Percentiles rank a stretch among this genome's conserved stretches.
phyloP scores from a whole-genome alignment of 2,797 vertebrate species.

The Morelia viridis region DNA sequence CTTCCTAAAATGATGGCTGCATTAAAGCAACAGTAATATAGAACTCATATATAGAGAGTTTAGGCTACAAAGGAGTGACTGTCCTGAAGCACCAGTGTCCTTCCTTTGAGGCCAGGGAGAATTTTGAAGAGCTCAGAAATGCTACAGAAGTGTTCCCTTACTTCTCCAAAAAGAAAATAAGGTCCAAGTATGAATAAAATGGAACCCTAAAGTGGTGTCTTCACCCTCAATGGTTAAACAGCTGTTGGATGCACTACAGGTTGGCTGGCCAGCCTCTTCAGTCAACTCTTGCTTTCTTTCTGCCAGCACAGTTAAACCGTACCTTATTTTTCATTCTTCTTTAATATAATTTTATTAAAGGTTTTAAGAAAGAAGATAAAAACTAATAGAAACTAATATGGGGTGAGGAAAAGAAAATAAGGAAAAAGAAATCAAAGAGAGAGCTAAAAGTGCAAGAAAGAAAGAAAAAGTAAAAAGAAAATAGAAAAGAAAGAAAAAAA shows the following conservation, averaged over 20 bases:
- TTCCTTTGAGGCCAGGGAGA: neutral
- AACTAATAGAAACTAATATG: neutral
- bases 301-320: neutral
- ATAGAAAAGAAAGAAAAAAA: neutral
- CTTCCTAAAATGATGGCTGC: neutral
- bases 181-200: neutral
- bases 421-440: neutral
- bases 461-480: neutral
- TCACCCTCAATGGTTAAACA: neutral
- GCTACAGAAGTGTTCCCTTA: neutral
- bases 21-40: neutral
- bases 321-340: neutral
- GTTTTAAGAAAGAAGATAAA: neutral
- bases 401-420: neutral
- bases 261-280: no score
- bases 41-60: no score
- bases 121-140: neutral
- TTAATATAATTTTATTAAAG: neutral
- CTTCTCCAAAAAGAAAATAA: neutral
- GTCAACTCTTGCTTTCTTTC: neutral
- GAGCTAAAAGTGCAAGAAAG: neutral
- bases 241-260: neutral
- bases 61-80: neutral
- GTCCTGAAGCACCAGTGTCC: neutral
- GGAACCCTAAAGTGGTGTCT: neutral